A percentile compares a stretch with the other conserved stretches of the same genome.
These are phyloP conservation scores for Pygoscelis adeliae DNA, from an alignment of 2,113 vertebrate genomes.

Conservation along the genomic window DNA sequence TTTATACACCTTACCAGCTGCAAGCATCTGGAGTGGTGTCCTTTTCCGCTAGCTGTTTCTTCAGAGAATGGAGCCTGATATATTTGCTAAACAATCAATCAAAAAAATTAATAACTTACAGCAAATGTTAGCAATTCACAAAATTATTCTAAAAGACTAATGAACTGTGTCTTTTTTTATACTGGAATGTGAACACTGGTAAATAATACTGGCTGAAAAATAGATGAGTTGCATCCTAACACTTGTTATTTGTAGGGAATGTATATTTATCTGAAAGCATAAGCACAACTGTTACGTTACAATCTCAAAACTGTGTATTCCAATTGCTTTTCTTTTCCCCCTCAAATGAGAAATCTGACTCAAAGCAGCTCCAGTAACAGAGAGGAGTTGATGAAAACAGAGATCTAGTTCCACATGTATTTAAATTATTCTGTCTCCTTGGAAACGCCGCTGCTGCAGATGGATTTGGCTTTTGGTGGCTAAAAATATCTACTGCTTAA, in stretches of 20 bases:
- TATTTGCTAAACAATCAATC: neutral
- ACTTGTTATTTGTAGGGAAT: neutral
- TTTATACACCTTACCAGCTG: neutral
- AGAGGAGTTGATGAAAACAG: conserved; percentile 77
- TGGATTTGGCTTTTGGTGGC: conserved; percentile 78
- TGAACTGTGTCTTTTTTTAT: neutral
- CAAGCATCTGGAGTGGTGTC: neutral
- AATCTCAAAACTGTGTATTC: neutral
- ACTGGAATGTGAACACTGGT: neutral
- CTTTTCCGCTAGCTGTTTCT: neutral
- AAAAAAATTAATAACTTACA: neutral
- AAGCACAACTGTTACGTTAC: neutral
- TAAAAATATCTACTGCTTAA: conserved; percentile 79
- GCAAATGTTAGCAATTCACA: neutral
- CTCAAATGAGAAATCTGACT: conserved; percentile 61
- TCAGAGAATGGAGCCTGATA: neutral
- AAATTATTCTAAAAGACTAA: neutral
- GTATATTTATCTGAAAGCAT: neutral
- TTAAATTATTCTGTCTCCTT: conserved; percentile 84
- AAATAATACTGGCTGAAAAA: neutral
- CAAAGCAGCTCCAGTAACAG: conserved; percentile 69
- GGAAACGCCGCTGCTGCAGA: conserved; percentile 79
- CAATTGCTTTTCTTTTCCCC: neutral
- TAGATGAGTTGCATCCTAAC: neutral
- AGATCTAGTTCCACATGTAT: conserved; percentile 78